Conservation (phyloP, 2,113 vertebrate species). For the Campylomormyrus tamandua region DNA sequence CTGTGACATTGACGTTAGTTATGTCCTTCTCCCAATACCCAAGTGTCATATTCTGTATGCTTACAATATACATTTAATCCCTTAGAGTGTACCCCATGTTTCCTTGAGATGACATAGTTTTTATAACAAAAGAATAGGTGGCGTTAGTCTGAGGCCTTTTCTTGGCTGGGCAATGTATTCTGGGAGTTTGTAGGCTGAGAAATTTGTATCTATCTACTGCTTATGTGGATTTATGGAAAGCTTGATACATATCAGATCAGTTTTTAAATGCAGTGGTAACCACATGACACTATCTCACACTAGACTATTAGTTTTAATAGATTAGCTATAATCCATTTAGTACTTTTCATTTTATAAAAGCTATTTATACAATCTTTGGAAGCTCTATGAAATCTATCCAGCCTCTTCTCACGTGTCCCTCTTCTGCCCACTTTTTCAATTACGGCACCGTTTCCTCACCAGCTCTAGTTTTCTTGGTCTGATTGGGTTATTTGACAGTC, state of each 20-base stretch:
- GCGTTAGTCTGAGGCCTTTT: neutral
- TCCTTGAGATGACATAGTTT: neutral
- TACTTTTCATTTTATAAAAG: neutral
- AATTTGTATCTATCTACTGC: neutral
- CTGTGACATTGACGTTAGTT: neutral
- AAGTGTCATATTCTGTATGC: neutral
- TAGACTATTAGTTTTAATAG: slow-evolving; percentile 1
- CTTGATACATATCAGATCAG: neutral
- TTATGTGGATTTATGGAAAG: neutral
- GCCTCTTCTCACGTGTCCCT: neutral
- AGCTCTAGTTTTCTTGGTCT: neutral
- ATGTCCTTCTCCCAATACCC: neutral
- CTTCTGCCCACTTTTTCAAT: neutral
- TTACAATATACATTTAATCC: neutral
- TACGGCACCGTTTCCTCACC: neutral
- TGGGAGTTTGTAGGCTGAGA: neutral
- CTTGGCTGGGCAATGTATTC: neutral
- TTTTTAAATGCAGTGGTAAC: neutral
- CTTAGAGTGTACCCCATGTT: neutral
- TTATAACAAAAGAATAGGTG: neutral
- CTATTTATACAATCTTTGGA: neutral
- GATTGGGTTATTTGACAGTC: neutral
- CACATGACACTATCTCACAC: neutral
- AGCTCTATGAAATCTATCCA: neutral
- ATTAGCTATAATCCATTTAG: neutral